These are phyloP conservation scores for Brachionus paranguensis DNA, from an alignment of 1,140 invertebrate species.

Conservation along the genomic window DNA sequence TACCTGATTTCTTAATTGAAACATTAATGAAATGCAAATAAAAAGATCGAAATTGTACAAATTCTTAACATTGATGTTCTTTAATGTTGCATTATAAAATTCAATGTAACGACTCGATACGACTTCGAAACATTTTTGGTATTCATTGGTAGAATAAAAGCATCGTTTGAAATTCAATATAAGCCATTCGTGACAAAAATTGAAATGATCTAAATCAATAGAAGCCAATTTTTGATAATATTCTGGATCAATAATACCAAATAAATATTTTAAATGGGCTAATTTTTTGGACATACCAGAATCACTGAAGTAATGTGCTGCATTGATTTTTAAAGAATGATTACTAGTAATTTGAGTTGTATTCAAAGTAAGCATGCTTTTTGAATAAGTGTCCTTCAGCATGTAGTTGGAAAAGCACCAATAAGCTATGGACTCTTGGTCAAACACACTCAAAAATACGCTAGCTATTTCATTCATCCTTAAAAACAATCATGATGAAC, in stretches of 20 bases:
- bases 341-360: not conserved
- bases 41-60: conserved; percentile 34
- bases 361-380: conserved; percentile 9
- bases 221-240: not conserved
- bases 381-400: conserved; percentile 5
- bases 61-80: conserved; percentile 22
- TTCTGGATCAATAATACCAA: not conserved
- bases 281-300: not conserved
- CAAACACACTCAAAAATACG: conserved; percentile 25
- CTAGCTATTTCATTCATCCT: conserved; percentile 37
- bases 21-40: conserved; percentile 11
- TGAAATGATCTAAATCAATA: not conserved
- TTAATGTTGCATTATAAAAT: conserved; percentile 13
- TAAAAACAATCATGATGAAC: not conserved
- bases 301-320: conserved; percentile 34
- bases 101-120: not conserved
- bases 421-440: not conserved
- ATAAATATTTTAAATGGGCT: conserved; percentile 19
- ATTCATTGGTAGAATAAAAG: not conserved
- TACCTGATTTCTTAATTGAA: not conserved
- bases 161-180: conserved; percentile 27
- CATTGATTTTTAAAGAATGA: conserved; percentile 14
- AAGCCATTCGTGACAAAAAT: conserved; percentile 29
- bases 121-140: conserved; percentile 4
- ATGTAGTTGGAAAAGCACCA: conserved; percentile 39